phyloP scores from a whole-genome alignment of 2,113 vertebrate genomes.

The Chaetops frenatus region DNA sequence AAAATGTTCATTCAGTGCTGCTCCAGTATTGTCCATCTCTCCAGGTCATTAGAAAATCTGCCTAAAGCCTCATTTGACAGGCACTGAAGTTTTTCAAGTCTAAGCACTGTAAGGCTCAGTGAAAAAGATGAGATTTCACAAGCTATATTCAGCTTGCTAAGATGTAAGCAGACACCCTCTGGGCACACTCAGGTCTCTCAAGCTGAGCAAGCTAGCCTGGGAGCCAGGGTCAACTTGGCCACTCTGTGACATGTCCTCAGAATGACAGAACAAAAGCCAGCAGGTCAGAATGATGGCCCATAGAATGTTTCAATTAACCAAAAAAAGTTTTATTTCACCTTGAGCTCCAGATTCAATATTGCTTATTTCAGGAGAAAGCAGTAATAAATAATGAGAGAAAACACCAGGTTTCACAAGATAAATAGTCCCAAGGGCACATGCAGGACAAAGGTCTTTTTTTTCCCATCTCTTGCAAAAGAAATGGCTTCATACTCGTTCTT shows the following conservation, averaged over 20 bases:
- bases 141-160: not conserved
- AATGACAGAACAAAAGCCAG: not conserved
- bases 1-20: not conserved
- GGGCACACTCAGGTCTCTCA: not conserved
- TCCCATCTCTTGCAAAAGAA: not conserved
- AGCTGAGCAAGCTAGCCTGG: not conserved
- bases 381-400: not conserved
- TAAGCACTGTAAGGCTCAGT: not conserved
- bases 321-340: not conserved
- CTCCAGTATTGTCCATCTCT: not conserved
- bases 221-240: not conserved
- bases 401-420: not conserved
- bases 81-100: not conserved
- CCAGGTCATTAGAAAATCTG: not conserved
- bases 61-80: not conserved
- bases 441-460: not conserved
- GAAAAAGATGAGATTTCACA: conserved; percentile 7
- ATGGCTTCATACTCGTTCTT: not conserved
- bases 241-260: not conserved
- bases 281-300: not conserved
- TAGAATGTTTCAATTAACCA: not conserved
- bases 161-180: not conserved
- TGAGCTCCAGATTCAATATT: not conserved
- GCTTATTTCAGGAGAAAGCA: not conserved
- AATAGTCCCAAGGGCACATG: not conserved